A percentile compares a stretch with the other conserved stretches of the same genome.
Evolutionary conservation across 1,140 invertebrate species (phyloP).

Genomic region (Belonocnema kinseyi): DNA sequence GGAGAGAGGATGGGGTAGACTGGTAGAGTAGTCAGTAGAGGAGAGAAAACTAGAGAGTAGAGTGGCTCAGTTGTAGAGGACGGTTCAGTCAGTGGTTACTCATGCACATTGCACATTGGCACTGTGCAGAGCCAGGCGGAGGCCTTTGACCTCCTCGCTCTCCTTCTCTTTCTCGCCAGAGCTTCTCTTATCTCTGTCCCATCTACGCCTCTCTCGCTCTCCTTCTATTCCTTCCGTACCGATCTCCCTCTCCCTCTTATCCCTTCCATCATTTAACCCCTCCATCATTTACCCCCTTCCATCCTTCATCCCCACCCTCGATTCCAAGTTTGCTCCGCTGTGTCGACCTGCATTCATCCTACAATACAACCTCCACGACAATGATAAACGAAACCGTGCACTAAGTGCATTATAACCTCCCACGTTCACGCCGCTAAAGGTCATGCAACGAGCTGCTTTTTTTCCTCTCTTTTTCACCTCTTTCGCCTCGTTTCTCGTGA

Average conservation of each 20-base stretch:
- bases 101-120: constrained; percentile 68
- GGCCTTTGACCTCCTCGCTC: constrained; percentile 72
- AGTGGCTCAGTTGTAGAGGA: constrained; percentile 42
- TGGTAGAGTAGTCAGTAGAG: constrained; percentile 1
- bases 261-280: too few species aligned
- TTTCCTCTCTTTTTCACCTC: constrained; percentile 43
- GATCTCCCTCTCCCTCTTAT: constrained; percentile 22
- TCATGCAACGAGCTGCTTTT: constrained; percentile 70
- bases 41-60: constrained; percentile 33
- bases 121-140: constrained; percentile 61
- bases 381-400: constrained; percentile 70
- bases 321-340: constrained; percentile 44
- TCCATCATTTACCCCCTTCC: constrained; percentile 41
- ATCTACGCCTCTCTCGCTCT: constrained; percentile 36
- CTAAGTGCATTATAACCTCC: constrained; percentile 73
- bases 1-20: constrained; percentile 33
- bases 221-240: constrained; percentile 28
- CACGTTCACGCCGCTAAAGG: constrained; percentile 69
- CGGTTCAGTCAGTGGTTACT: constrained; percentile 63
- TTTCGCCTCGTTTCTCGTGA: constrained; percentile 23
- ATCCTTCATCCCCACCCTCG: constrained; percentile 37
- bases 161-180: constrained; percentile 52
- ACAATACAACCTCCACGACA: constrained; percentile 64
- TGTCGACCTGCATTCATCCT: constrained; percentile 72
- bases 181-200: constrained; percentile 43